These are phyloP conservation scores for Timema podura DNA, from an alignment of 2,888 invertebrate genomes.

Conservation along the genomic window DNA sequence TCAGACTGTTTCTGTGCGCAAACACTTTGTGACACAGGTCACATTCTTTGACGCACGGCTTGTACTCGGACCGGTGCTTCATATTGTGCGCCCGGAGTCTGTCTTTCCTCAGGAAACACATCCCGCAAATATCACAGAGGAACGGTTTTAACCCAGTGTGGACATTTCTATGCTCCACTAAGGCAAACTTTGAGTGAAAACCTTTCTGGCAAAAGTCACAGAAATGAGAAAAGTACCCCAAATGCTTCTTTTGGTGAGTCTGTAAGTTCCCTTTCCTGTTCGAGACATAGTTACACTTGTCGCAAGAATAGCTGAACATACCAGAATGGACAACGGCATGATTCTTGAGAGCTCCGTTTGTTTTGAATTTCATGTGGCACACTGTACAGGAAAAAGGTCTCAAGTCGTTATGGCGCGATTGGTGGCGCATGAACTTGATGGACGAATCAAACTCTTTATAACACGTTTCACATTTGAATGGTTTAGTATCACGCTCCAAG, in stretches of 20 bases:
- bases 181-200: slow-evolving; percentile 49
- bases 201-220: slow-evolving; percentile 53
- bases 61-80: slow-evolving; percentile 41
- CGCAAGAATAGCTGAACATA: slow-evolving; percentile 27
- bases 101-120: slow-evolving; percentile 25
- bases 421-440: slow-evolving; percentile 26
- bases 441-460: slow-evolving; percentile 26
- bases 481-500: too few species aligned
- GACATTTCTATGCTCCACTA: slow-evolving; percentile 56
- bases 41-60: slow-evolving; percentile 44
- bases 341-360: slow-evolving; percentile 27
- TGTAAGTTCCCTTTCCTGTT: slow-evolving; percentile 26
- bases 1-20: slow-evolving; percentile 43
- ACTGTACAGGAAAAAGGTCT: slow-evolving; percentile 29
- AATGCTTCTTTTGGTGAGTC: slow-evolving; percentile 28
- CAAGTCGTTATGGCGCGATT: slow-evolving; percentile 28
- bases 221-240: slow-evolving; percentile 34
- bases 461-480: slow-evolving; percentile 28
- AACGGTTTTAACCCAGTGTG: slow-evolving; percentile 54
- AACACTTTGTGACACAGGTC: slow-evolving; percentile 44
- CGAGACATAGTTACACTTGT: slow-evolving; percentile 26
- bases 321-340: slow-evolving; percentile 30
- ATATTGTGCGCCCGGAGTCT: slow-evolving; percentile 38
- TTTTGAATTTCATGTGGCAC: slow-evolving; percentile 29
- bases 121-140: slow-evolving; percentile 47